A percentile compares a stretch with the other conserved stretches of the same genome.
Evolutionary conservation across 2,888 invertebrate species (phyloP).

Genomic region (Byasa hedistus): DNA sequence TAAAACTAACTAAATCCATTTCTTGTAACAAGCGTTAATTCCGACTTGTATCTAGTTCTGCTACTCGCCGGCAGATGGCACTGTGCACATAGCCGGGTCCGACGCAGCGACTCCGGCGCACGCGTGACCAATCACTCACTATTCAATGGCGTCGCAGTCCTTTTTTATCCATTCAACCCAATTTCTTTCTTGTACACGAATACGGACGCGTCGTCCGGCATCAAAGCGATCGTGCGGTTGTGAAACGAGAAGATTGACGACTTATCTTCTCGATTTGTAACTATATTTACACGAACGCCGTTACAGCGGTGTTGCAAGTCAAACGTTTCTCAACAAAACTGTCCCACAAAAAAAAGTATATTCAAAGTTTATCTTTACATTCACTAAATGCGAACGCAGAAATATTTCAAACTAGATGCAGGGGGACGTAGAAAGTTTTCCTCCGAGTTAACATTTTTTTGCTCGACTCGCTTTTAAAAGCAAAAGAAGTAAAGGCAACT

Average conservation of each 20-base stretch:
- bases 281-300: slow-evolving; percentile 5
- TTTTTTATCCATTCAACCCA: slow-evolving; percentile 62
- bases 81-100: slow-evolving; percentile 32
- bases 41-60: slow-evolving; percentile 30
- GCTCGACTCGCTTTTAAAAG: too few relatives aligned
- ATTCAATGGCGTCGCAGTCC: slow-evolving; percentile 28
- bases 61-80: slow-evolving; percentile 47
- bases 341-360: too few relatives aligned
- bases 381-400: too few relatives aligned
- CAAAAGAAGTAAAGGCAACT: too few relatives aligned
- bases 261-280: slow-evolving; percentile 1
- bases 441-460: too few relatives aligned
- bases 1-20: too few relatives aligned
- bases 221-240: slow-evolving; percentile 25
- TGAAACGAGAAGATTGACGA: slow-evolving; percentile 11
- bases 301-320: neutral
- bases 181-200: slow-evolving; percentile 68
- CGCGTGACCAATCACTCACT: slow-evolving; percentile 44
- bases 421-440: too few relatives aligned
- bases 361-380: too few relatives aligned
- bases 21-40: too few relatives aligned
- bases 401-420: too few relatives aligned
- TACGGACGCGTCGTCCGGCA: slow-evolving; percentile 53
- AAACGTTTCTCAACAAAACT: too few relatives aligned
- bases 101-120: slow-evolving; percentile 36